phyloP scores from a whole-genome alignment of 2,113 vertebrate genomes.

The Nyctibius bracteatus region DNA sequence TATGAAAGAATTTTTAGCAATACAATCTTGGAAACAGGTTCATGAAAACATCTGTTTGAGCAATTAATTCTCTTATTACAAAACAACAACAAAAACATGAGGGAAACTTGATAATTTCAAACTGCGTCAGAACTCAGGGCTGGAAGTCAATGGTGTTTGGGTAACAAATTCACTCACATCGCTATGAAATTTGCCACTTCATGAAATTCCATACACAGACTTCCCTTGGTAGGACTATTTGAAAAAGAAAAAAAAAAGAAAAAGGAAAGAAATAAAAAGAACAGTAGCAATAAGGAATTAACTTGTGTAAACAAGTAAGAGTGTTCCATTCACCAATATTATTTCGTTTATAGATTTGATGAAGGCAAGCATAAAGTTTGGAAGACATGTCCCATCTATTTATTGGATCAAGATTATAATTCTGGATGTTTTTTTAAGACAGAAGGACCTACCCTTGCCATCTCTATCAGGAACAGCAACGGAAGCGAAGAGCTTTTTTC shows the following conservation, averaged over 20 bases:
- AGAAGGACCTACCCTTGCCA: neutral
- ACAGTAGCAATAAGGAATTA: neutral
- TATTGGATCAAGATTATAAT: conserved; percentile 6
- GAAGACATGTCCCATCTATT: conserved; percentile 48
- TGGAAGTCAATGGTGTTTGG: neutral
- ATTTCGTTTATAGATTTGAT: neutral
- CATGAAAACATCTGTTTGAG: neutral
- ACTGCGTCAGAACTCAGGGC: neutral
- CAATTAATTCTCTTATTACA: neutral
- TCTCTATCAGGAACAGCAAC: conserved; percentile 34
- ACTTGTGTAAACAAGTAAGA: neutral
- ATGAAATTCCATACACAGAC: neutral
- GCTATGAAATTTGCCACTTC: neutral
- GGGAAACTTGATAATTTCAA: neutral
- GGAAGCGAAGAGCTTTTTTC: neutral
- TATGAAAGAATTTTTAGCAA: neutral
- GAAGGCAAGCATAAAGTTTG: neutral
- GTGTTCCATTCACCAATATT: neutral
- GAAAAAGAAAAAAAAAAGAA: no score
- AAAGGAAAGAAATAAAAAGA: neutral
- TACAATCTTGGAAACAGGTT: neutral
- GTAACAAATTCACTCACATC: neutral
- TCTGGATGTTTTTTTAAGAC: conserved; percentile 59
- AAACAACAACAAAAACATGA: neutral
- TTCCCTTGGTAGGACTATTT: neutral